Percentiles rank a stretch among this genome's conserved stretches.
These are phyloP conservation scores for Drosophila rufa DNA, from an alignment of 1,140 invertebrate genomes.

Conservation along the genomic window DNA sequence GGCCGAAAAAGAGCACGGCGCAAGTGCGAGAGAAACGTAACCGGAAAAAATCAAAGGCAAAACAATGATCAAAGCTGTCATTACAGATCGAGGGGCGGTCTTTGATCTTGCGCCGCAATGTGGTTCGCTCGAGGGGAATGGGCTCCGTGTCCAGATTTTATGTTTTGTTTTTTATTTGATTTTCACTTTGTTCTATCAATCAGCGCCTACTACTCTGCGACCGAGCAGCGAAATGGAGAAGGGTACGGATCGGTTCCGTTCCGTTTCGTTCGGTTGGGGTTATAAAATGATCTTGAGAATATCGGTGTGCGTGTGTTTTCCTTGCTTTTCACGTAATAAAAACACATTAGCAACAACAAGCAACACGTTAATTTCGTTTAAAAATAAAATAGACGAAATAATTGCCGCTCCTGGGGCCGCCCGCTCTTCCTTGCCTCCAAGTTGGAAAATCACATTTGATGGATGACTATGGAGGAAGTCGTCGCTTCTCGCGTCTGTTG, in stretches of 20 bases:
- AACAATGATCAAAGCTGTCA: slow-evolving; percentile 85
- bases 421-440: neutral
- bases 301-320: slow-evolving; percentile 56
- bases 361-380: slow-evolving; percentile 70
- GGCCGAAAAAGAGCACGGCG: slow-evolving; percentile 24
- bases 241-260: slow-evolving; percentile 33
- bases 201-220: slow-evolving; percentile 79
- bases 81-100: slow-evolving; percentile 82
- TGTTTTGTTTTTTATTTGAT: slow-evolving; percentile 84
- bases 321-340: slow-evolving; percentile 72
- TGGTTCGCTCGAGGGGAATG: slow-evolving; percentile 29
- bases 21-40: slow-evolving; percentile 50
- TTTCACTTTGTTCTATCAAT: slow-evolving; percentile 84
- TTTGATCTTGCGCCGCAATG: slow-evolving; percentile 80
- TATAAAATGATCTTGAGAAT: slow-evolving; percentile 72
- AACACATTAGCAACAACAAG: slow-evolving; percentile 71
- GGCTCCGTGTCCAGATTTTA: slow-evolving; percentile 60
- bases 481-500: slow-evolving; percentile 36
- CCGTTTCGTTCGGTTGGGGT: slow-evolving; percentile 10
- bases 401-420: slow-evolving; percentile 54
- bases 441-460: slow-evolving; percentile 72
- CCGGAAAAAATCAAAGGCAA: slow-evolving; percentile 83
- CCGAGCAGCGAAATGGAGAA: slow-evolving; percentile 37
- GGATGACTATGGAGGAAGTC: slow-evolving; percentile 66
- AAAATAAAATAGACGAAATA: slow-evolving; percentile 82